These are phyloP conservation scores for Myiozetetes cayanensis DNA, from an alignment of 2,113 vertebrate species.

Conservation along the genomic window DNA sequence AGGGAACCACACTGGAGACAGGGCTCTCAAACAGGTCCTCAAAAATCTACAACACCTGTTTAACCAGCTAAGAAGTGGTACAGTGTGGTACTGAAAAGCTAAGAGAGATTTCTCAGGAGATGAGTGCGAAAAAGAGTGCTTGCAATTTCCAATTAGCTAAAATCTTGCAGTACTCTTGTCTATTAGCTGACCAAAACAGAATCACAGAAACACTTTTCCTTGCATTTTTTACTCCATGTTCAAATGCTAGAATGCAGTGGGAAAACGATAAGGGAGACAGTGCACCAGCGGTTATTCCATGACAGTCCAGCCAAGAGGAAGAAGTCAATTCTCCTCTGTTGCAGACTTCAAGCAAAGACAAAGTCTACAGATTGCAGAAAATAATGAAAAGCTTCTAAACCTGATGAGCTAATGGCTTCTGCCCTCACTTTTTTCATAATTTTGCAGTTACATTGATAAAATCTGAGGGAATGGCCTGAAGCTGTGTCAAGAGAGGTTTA, in stretches of 20 bases:
- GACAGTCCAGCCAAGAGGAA: background rate
- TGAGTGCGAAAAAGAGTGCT: rapidly evolving
- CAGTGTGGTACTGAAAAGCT: background rate
- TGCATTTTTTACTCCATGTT: background rate
- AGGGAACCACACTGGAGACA: background rate
- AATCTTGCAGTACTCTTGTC: background rate
- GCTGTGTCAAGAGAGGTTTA: background rate
- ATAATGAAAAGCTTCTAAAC: background rate
- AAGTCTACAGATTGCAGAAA: background rate
- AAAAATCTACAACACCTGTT: background rate
- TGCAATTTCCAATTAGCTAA: background rate
- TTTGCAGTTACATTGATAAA: background rate
- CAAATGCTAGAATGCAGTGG: background rate
- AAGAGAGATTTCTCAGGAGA: background rate
- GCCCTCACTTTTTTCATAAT: background rate
- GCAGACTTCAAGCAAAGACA: background rate
- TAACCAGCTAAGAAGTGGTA: background rate
- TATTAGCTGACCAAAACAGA: background rate
- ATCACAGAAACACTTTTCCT: background rate
- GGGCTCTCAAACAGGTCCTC: background rate
- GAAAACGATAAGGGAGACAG: background rate
- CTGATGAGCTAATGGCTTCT: background rate
- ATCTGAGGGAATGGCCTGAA: background rate
- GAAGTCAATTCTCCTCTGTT: background rate
- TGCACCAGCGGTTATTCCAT: background rate